A percentile compares a stretch with the other conserved stretches of the same genome.
Conservation (phyloP, 2,113 vertebrate species). For the Toxotes jaculatrix region DNA sequence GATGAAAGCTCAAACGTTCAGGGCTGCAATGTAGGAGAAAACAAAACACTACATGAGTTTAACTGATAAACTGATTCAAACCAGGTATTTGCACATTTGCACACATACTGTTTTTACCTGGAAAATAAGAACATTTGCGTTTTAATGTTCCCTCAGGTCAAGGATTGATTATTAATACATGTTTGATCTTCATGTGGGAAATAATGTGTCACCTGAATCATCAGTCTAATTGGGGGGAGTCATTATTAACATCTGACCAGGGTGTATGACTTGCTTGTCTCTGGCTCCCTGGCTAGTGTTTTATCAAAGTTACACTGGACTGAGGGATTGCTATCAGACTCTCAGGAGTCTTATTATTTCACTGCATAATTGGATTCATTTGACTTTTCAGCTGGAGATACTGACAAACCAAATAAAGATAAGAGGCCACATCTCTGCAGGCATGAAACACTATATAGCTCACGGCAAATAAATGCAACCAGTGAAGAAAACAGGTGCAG, state of each 20-base stretch:
- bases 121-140: not conserved
- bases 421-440: constrained; percentile 24
- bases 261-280: not conserved
- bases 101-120: not conserved
- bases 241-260: constrained; percentile 32
- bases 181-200: constrained; percentile 9
- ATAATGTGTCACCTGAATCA: not conserved
- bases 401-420: constrained; percentile 27
- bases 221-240: constrained; percentile 25
- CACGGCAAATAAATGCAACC: not conserved
- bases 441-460: not conserved
- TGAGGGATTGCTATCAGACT: constrained; percentile 11
- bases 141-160: constrained; percentile 1
- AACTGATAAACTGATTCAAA: not conserved
- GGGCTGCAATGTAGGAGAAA: not conserved
- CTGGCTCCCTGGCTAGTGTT: constrained; percentile 32
- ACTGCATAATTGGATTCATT: constrained; percentile 43
- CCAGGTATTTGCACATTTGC: not conserved
- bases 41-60: not conserved
- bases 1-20: not conserved
- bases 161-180: not conserved
- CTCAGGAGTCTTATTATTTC: constrained; percentile 13
- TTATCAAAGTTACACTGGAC: constrained; percentile 19
- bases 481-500: not conserved
- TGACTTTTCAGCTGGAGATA: constrained; percentile 18